Evolutionary conservation across 2,888 invertebrate genomes (phyloP).

Genomic region (Xestia ashworthii): DNA sequence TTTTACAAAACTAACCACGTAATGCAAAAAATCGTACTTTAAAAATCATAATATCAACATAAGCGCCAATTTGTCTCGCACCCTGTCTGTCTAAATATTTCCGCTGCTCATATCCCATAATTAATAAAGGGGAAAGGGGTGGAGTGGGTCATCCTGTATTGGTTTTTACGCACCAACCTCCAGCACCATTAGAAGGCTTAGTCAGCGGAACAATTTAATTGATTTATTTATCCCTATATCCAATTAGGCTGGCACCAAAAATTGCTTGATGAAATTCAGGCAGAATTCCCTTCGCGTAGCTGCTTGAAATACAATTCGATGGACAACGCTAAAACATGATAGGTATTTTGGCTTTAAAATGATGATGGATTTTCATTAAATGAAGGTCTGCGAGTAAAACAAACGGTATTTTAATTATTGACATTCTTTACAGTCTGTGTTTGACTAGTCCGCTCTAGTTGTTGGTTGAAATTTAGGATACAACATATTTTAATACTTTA

Average conservation of each 20-base stretch:
- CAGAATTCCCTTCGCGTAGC: constrained; percentile 48
- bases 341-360: constrained; percentile 47
- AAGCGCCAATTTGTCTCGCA: constrained; percentile 29
- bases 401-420: constrained; percentile 28
- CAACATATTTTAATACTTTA: neutral
- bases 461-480: neutral
- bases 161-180: constrained; percentile 72
- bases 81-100: constrained; percentile 44
- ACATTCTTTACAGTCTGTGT: constrained; percentile 12
- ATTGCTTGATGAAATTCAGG: constrained; percentile 67
- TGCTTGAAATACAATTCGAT: constrained; percentile 35
- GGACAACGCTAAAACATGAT: constrained; percentile 29
- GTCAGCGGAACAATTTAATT: constrained; percentile 85
- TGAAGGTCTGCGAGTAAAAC: constrained; percentile 8
- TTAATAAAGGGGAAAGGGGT: constrained; percentile 39
- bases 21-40: neutral
- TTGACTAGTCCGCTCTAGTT: neutral
- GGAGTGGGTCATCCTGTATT: constrained; percentile 64
- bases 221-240: constrained; percentile 84
- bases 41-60: constrained; percentile 29
- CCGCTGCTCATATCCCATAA: constrained; percentile 34
- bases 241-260: constrained; percentile 79
- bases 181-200: constrained; percentile 81
- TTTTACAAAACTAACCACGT: too few species aligned
- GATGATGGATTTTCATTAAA: constrained; percentile 38